Percentiles rank a stretch among this genome's conserved stretches.
phyloP scores from a whole-genome alignment of 92 coral and sea anemone species.

The Phymanthus crucifer region DNA sequence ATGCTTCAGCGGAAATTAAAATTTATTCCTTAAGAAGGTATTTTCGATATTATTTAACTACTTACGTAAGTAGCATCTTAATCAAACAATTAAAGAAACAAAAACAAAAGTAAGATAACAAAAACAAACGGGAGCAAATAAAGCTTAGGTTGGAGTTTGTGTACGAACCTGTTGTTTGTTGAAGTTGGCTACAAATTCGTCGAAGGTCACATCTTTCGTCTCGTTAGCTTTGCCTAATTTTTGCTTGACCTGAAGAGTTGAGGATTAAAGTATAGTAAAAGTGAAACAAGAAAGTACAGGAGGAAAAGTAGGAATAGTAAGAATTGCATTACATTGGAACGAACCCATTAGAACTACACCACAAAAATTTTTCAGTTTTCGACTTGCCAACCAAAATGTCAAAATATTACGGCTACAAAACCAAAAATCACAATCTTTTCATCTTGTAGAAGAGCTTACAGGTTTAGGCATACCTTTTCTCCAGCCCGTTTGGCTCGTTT shows the following conservation, averaged over 20 bases:
- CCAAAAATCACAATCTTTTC: background rate
- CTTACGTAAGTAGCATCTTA: too few species aligned
- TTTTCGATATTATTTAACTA: too few species aligned
- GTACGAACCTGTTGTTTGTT: slow-evolving; percentile 96
- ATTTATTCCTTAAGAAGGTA: too few species aligned
- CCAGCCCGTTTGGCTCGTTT: slow-evolving; percentile 97
- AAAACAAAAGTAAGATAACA: background rate
- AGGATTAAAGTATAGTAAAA: background rate
- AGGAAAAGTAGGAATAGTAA: background rate
- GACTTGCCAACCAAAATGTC: background rate
- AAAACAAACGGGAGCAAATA: background rate
- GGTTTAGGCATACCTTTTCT: slow-evolving; percentile 70
- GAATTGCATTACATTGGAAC: background rate
- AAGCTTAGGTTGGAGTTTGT: background rate
- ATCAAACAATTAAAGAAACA: background rate
- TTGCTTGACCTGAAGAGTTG: slow-evolving; percentile 75
- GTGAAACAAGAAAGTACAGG: background rate
- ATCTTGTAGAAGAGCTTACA: background rate
- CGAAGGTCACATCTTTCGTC: slow-evolving; percentile 94
- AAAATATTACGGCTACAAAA: background rate
- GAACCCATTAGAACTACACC: background rate
- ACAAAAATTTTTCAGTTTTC: too few species aligned
- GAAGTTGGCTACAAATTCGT: slow-evolving; percentile 92
- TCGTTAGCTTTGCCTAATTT: slow-evolving; percentile 98
- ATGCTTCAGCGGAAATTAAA: background rate